These are phyloP conservation scores for Diorhabda sublineata DNA, from an alignment of 1,140 invertebrate genomes.

Conservation along the genomic window DNA sequence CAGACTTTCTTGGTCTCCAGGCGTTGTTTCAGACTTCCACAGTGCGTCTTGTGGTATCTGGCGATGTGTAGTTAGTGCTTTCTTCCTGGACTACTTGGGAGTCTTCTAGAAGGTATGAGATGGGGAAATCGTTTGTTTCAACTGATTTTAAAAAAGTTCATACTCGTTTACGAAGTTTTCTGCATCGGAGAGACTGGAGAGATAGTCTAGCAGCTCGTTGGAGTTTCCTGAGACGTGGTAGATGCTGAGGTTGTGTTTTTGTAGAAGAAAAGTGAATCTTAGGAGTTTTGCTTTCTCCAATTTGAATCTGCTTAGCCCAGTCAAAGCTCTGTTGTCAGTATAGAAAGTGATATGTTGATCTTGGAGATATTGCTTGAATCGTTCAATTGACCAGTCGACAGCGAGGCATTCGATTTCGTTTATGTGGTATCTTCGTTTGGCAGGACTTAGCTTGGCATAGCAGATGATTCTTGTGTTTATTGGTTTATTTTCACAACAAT, in stretches of 20 bases:
- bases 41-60: too few relatives aligned
- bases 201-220: conserved; percentile 36
- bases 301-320: conserved; percentile 30
- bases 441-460: conserved; percentile 7
- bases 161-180: neutral
- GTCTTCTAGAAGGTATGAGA: too few relatives aligned
- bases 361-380: conserved; percentile 37
- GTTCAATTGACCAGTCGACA: conserved; percentile 39
- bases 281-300: conserved; percentile 34
- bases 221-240: conserved; percentile 31
- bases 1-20: too few relatives aligned
- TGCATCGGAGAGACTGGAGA: conserved; percentile 19
- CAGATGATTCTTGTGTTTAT: too few relatives aligned
- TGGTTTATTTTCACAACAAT: too few relatives aligned
- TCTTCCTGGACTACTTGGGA: too few relatives aligned
- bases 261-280: conserved; percentile 36
- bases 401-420: conserved; percentile 31
- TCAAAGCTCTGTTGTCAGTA: conserved; percentile 34
- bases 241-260: conserved; percentile 32
- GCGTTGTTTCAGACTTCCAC: too few relatives aligned
- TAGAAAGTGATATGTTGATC: conserved; percentile 35
- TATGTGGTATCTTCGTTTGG: conserved; percentile 23
- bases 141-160: too few relatives aligned
- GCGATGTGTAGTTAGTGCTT: too few relatives aligned
- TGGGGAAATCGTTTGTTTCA: too few relatives aligned